These are phyloP conservation scores for Sitodiplosis mosellana DNA, from an alignment of 1,140 invertebrate genomes.

Conservation along the genomic window DNA sequence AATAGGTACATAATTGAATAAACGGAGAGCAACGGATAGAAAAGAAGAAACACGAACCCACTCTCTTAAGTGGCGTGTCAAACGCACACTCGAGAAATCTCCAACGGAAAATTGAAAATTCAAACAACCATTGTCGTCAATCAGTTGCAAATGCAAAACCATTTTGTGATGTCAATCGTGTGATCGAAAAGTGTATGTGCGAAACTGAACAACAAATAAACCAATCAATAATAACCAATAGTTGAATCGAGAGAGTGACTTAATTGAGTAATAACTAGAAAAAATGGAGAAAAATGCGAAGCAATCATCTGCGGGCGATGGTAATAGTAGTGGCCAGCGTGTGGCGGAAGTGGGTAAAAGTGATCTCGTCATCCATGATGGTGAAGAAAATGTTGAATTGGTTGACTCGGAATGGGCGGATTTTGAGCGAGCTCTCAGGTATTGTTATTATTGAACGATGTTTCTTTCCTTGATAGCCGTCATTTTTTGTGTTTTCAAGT, in stretches of 20 bases:
- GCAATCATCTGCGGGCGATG: conserved; percentile 9
- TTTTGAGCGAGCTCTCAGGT: conserved; percentile 22
- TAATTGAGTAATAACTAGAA: background rate
- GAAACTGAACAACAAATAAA: too few relatives aligned
- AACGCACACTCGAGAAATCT: too few relatives aligned
- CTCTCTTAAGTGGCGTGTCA: too few relatives aligned
- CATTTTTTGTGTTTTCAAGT: background rate
- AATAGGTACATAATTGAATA: too few relatives aligned
- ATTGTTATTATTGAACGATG: background rate
- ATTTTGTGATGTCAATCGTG: background rate
- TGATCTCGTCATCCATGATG: conserved; percentile 18
- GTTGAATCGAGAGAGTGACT: background rate
- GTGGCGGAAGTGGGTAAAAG: conserved; percentile 9
- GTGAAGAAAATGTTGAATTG: conserved; percentile 24
- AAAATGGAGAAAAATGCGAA: conserved; percentile 16
- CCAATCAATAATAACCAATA: background rate
- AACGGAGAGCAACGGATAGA: too few relatives aligned
- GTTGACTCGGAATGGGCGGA: conserved; percentile 26
- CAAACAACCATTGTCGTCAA: too few relatives aligned
- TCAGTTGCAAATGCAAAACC: background rate
- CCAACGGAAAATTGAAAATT: too few relatives aligned
- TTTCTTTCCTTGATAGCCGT: background rate
- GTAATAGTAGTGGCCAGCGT: conserved; percentile 11
- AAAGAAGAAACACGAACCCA: too few relatives aligned
- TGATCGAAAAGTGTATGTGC: too few relatives aligned